phyloP scores from a whole-genome alignment of 2,797 vertebrate species.

The Valencia hispanica region DNA sequence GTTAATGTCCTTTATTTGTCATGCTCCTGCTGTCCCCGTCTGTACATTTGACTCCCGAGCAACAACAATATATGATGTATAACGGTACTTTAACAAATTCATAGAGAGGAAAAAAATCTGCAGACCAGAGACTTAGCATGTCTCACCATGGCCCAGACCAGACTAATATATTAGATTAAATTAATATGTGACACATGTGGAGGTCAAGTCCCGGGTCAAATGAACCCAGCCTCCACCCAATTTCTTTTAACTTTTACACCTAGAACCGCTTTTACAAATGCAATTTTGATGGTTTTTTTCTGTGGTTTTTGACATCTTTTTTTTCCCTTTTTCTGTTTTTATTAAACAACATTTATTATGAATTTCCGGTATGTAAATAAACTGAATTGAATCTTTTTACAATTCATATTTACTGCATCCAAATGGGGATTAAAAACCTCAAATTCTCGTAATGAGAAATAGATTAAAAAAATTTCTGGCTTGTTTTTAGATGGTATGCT shows the following conservation, averaged over 20 bases:
- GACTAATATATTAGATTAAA: conserved; percentile 51
- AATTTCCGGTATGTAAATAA: background rate
- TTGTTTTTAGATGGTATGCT: background rate
- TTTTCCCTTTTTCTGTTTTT: background rate
- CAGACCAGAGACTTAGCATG: conserved; percentile 17
- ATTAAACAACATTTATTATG: background rate
- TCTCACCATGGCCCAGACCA: conserved; percentile 30
- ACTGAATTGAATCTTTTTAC: background rate
- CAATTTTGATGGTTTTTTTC: no score
- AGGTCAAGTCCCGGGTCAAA: conserved; percentile 39
- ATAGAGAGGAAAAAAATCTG: conserved; percentile 17
- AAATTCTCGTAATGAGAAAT: background rate
- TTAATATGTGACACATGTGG: conserved; percentile 59
- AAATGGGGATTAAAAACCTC: background rate
- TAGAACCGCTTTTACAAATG: no score
- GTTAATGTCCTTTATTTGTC: background rate
- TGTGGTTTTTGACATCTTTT: no score
- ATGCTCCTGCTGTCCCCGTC: background rate
- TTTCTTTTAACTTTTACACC: background rate
- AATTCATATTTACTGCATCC: background rate
- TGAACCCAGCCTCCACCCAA: conserved; percentile 19
- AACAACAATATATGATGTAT: background rate
- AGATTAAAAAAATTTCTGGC: no score
- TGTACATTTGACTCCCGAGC: background rate
- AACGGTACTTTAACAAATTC: conserved; percentile 1